phyloP scores from a whole-genome alignment of 2,797 vertebrate genomes.

The Buphagus erythrorhynchus region DNA sequence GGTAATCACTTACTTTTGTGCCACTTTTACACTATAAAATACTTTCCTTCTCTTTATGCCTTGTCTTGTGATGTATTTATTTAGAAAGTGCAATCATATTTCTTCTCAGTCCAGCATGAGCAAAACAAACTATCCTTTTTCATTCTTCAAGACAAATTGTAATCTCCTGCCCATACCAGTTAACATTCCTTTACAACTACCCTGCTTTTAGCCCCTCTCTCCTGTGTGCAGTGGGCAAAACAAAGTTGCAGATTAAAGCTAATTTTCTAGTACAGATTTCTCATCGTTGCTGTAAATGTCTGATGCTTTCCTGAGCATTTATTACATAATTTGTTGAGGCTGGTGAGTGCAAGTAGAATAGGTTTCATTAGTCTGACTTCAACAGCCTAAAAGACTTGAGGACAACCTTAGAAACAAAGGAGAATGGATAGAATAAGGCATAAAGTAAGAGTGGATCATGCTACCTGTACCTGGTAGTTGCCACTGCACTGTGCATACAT shows the following conservation, averaged over 20 bases:
- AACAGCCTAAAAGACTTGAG: neutral
- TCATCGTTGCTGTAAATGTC: neutral
- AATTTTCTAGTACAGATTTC: neutral
- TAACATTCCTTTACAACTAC: neutral
- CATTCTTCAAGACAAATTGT: neutral
- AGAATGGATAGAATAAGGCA: neutral
- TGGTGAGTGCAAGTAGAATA: neutral
- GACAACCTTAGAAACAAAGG: neutral
- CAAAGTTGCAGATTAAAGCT: neutral
- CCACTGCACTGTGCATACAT: neutral
- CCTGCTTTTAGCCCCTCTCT: neutral
- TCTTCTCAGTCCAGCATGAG: neutral
- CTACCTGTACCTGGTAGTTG: neutral
- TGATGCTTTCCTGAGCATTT: neutral
- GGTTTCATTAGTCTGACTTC: neutral
- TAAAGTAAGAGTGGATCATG: neutral
- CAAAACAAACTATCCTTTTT: neutral
- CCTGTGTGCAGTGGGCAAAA: neutral
- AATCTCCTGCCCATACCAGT: neutral
- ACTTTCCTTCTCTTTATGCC: neutral
- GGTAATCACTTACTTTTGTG: neutral
- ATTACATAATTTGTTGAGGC: neutral
- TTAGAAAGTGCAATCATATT: neutral
- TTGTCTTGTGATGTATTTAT: neutral
- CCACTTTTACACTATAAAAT: neutral